Evolutionary conservation across 2,797 vertebrate genomes (phyloP).

Genomic region (Sebastes cheni): DNA sequence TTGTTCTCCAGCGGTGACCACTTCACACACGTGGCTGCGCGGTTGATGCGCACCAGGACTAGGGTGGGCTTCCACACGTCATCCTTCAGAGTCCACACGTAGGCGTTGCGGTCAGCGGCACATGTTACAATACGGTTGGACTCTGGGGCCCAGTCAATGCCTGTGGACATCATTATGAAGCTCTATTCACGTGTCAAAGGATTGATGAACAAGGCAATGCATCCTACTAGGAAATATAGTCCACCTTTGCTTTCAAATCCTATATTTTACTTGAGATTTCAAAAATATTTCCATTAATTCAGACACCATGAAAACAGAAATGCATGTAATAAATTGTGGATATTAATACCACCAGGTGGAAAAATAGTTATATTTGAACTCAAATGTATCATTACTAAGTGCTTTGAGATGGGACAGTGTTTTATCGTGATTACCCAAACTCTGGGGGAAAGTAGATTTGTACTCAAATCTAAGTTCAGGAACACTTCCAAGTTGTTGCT

Average conservation of each 20-base stretch:
- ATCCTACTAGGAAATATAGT: neutral
- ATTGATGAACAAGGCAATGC: neutral
- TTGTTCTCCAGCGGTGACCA: slow-evolving; percentile 84
- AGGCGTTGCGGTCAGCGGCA: slow-evolving; percentile 78
- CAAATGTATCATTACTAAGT: neutral
- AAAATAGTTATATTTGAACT: neutral
- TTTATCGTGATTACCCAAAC: neutral
- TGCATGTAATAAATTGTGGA: neutral
- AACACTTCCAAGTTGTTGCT: too few relatives aligned
- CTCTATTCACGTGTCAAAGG: neutral
- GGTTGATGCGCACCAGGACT: slow-evolving; percentile 81
- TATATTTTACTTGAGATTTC: neutral
- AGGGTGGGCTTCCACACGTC: slow-evolving; percentile 79
- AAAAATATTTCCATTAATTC: neutral
- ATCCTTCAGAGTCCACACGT: slow-evolving; percentile 79
- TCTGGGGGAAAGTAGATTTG: neutral
- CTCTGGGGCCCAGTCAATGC: slow-evolving; percentile 80
- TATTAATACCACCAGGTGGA: neutral
- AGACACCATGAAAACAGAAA: neutral
- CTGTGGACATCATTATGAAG: slow-evolving; percentile 42
- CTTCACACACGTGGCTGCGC: slow-evolving; percentile 83
- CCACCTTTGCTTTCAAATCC: neutral
- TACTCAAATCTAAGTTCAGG: neutral
- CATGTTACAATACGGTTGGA: slow-evolving; percentile 80
- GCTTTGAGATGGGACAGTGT: neutral